phyloP scores from a whole-genome alignment of 2,888 invertebrate species.

The Pycnomerus fuliginosus region DNA sequence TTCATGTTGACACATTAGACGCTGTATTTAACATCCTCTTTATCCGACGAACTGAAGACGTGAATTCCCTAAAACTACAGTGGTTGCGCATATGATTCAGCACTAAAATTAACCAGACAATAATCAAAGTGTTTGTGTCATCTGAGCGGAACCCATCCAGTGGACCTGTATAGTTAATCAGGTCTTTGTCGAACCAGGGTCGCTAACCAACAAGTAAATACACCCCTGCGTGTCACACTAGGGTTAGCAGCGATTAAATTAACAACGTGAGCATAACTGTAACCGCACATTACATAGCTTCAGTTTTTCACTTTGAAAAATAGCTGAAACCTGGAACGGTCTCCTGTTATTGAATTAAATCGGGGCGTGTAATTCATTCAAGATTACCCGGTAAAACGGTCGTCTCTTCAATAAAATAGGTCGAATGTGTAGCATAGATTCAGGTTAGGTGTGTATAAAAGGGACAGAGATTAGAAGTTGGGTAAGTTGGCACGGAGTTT shows the following conservation, averaged over 20 bases:
- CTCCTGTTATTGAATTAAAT: neutral
- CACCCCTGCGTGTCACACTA: neutral
- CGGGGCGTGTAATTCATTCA: constrained; percentile 12
- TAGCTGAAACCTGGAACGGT: too few relatives aligned
- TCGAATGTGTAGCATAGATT: constrained; percentile 27
- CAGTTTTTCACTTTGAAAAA: too few relatives aligned
- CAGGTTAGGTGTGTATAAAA: constrained; percentile 22
- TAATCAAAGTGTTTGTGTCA: too few relatives aligned
- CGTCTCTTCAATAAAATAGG: constrained; percentile 23
- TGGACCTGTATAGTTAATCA: neutral
- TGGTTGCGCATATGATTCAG: too few relatives aligned
- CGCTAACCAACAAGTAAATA: neutral
- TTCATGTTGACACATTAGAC: too few relatives aligned
- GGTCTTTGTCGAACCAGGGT: neutral
- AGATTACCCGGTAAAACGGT: constrained; percentile 11
- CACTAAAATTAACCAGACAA: too few relatives aligned
- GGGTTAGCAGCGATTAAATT: neutral
- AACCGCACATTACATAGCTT: too few relatives aligned
- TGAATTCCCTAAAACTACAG: too few relatives aligned
- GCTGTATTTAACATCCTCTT: too few relatives aligned
- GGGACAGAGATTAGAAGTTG: constrained; percentile 24
- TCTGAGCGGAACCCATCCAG: too few relatives aligned
- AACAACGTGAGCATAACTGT: too few relatives aligned
- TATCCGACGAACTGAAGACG: too few relatives aligned
- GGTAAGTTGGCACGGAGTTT: constrained; percentile 8